phyloP scores from a whole-genome alignment of 2,113 vertebrate genomes.

The Brevimyrus niger region DNA sequence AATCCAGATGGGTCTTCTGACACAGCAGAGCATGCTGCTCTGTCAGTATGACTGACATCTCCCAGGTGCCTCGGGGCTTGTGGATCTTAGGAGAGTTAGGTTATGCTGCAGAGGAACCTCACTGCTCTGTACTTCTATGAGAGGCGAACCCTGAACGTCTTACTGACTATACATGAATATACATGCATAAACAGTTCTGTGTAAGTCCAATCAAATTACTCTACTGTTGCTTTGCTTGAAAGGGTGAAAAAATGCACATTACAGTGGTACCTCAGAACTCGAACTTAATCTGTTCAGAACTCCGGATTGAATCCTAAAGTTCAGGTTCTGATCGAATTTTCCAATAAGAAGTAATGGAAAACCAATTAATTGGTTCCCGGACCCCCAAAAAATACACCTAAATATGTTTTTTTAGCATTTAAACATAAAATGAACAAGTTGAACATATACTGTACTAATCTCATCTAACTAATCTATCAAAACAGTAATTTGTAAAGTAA shows the following conservation, averaged over 20 bases:
- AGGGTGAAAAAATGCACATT: background rate
- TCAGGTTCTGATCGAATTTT: too few species aligned
- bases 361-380: too few species aligned
- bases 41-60: background rate
- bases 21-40: background rate
- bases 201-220: background rate
- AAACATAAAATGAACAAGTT: too few species aligned
- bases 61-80: background rate
- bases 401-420: too few species aligned
- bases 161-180: background rate
- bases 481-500: too few species aligned
- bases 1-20: conserved; percentile 6
- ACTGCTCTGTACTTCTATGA: background rate
- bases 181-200: background rate
- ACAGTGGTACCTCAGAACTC: too few species aligned
- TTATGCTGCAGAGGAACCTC: background rate
- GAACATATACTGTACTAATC: too few species aligned
- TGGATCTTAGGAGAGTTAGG: background rate
- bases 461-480: too few species aligned
- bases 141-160: background rate
- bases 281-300: too few species aligned
- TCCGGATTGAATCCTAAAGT: too few species aligned
- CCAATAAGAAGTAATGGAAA: too few species aligned
- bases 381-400: too few species aligned
- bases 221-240: background rate